Evolutionary conservation across 2,797 vertebrate genomes (phyloP).

Genomic region (Siniperca undulata): DNA sequence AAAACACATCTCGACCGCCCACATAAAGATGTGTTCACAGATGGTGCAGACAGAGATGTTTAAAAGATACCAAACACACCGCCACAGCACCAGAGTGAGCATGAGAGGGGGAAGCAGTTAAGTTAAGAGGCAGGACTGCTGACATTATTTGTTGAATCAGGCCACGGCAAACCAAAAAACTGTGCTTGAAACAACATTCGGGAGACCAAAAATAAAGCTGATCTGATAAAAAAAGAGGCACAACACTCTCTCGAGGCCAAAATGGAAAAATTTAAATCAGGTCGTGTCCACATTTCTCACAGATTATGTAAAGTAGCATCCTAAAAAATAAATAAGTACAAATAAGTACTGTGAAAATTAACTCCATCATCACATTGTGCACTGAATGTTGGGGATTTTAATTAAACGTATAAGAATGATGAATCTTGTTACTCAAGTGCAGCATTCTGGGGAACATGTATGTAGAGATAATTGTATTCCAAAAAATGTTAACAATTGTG

Average conservation of each 20-base stretch:
- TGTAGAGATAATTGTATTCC: background rate
- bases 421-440: background rate
- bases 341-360: background rate
- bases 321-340: background rate
- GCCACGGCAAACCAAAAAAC: constrained; percentile 29
- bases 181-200: constrained; percentile 46
- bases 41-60: constrained; percentile 7
- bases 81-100: background rate
- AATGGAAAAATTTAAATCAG: constrained; percentile 56
- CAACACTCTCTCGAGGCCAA: constrained; percentile 18
- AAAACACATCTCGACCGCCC: background rate
- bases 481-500: background rate
- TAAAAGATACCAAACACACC: background rate
- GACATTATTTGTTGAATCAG: constrained; percentile 57
- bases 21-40: constrained; percentile 1
- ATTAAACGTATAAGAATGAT: background rate
- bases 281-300: constrained; percentile 37
- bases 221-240: constrained; percentile 40
- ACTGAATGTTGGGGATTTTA: background rate
- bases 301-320: constrained; percentile 36
- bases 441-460: background rate
- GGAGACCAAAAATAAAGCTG: constrained; percentile 58
- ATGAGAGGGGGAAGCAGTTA: background rate
- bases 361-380: background rate
- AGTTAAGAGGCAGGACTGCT: constrained; percentile 14